Conservation (phyloP, 2,888 invertebrate species). For the Habroteleia sp. region DNA sequence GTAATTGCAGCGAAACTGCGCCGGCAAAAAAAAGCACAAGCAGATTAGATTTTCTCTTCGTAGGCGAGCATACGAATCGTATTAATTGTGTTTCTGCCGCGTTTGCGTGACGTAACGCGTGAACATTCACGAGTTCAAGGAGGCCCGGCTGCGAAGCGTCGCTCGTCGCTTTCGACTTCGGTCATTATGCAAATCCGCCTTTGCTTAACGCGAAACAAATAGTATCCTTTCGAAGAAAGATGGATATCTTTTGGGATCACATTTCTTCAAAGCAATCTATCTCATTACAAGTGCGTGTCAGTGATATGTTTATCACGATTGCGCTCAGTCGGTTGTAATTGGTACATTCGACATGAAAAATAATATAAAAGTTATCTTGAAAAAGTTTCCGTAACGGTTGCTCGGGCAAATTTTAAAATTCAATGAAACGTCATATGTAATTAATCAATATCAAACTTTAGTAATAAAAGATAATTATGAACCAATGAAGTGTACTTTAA, state of each 20-base stretch:
- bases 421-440: too few species aligned
- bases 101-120: constrained; percentile 46
- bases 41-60: constrained; percentile 47
- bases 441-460: too few species aligned
- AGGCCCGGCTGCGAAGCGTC: constrained; percentile 47
- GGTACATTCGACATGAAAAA: constrained; percentile 26
- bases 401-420: too few species aligned
- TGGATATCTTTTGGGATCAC: constrained; percentile 56
- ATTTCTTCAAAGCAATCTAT: constrained; percentile 51
- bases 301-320: constrained; percentile 52
- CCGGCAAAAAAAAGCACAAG: not conserved
- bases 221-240: constrained; percentile 58
- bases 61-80: constrained; percentile 41
- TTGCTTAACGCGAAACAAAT: constrained; percentile 58
- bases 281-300: constrained; percentile 52
- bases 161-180: constrained; percentile 46
- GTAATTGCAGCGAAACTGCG: constrained; percentile 6
- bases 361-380: constrained; percentile 18
- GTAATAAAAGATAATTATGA: too few species aligned
- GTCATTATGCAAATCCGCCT: constrained; percentile 58
- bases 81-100: constrained; percentile 56
- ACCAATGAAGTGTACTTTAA: too few species aligned
- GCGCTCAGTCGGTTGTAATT: constrained; percentile 36
- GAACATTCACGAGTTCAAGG: constrained; percentile 59
- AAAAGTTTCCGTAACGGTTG: too few species aligned